Evolutionary conservation across 2,888 invertebrate genomes (phyloP).

Genomic region (Ischnus inquisitorius): DNA sequence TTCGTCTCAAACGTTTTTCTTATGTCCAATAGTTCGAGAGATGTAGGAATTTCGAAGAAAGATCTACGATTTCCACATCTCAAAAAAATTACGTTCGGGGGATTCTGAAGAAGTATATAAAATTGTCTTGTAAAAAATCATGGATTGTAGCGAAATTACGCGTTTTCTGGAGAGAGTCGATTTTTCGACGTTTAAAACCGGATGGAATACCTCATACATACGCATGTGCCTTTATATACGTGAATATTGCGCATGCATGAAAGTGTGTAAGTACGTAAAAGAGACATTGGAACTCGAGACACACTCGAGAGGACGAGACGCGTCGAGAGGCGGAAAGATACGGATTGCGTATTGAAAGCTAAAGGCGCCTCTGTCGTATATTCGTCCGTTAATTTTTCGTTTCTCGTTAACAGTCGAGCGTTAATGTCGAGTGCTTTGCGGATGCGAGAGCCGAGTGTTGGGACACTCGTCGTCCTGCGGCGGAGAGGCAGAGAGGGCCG

Average conservation of each 20-base stretch:
- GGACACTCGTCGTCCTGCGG: no score
- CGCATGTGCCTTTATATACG: not conserved
- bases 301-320: conserved; percentile 46
- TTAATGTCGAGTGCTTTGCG: conserved; percentile 74
- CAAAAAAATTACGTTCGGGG: no score
- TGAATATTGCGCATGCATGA: not conserved
- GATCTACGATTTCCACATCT: no score
- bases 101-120: no score
- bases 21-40: no score
- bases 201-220: no score
- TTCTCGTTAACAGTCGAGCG: conserved; percentile 77
- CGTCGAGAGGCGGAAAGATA: conserved; percentile 28
- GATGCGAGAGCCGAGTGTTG: conserved; percentile 39
- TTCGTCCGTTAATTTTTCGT: conserved; percentile 74
- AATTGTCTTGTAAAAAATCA: no score
- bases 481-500: conserved; percentile 62
- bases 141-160: no score
- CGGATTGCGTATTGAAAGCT: conserved; percentile 38
- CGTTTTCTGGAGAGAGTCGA: no score
- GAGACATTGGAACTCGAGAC: conserved; percentile 42
- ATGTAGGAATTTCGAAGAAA: no score
- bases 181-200: no score
- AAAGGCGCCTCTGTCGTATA: conserved; percentile 52
- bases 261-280: conserved; percentile 13
- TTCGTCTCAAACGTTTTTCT: no score